These are phyloP conservation scores for Synchiropus splendidus DNA, from an alignment of 2,113 vertebrate species.

Conservation along the genomic window DNA sequence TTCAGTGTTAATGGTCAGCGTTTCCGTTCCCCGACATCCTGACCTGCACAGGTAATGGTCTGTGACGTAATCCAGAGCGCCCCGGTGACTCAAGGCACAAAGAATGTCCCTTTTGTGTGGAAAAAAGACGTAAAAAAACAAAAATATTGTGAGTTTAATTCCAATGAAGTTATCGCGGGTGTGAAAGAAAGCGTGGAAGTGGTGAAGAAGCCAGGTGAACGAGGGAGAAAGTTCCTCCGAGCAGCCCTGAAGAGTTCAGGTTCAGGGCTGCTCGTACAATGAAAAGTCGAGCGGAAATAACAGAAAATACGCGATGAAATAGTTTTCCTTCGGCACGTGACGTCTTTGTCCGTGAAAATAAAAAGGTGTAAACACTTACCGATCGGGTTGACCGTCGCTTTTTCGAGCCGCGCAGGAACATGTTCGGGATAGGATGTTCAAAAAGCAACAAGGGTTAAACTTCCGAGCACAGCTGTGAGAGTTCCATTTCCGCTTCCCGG, in stretches of 20 bases:
- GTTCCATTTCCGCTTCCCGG: too few species aligned
- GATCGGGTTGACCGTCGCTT: slow-evolving; percentile 66
- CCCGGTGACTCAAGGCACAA: slow-evolving; percentile 32
- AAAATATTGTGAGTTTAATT: fast-evolving
- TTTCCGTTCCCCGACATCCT: slow-evolving; percentile 10
- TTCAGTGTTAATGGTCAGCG: too few species aligned
- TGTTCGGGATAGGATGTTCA: slow-evolving; percentile 23
- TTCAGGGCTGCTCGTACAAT: not conserved
- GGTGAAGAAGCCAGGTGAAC: slow-evolving; percentile 35
- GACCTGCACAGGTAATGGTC: slow-evolving; percentile 47
- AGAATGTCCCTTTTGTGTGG: slow-evolving; percentile 18
- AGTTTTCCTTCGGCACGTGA: too few species aligned
- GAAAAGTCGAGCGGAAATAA: not conserved
- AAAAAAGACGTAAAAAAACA: not conserved
- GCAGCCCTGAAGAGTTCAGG: slow-evolving; percentile 6
- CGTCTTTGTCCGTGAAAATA: not conserved
- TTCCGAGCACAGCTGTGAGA: too few species aligned
- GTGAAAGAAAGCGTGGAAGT: not conserved
- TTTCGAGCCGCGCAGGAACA: slow-evolving; percentile 71
- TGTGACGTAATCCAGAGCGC: slow-evolving; percentile 49
- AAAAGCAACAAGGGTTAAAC: not conserved
- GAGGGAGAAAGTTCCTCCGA: slow-evolving; percentile 24
- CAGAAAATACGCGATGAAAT: too few species aligned
- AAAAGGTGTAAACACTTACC: slow-evolving; percentile 46
- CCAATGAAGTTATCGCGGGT: not conserved